phyloP scores from a whole-genome alignment of 2,113 vertebrate genomes.

The Lanius collurio region DNA sequence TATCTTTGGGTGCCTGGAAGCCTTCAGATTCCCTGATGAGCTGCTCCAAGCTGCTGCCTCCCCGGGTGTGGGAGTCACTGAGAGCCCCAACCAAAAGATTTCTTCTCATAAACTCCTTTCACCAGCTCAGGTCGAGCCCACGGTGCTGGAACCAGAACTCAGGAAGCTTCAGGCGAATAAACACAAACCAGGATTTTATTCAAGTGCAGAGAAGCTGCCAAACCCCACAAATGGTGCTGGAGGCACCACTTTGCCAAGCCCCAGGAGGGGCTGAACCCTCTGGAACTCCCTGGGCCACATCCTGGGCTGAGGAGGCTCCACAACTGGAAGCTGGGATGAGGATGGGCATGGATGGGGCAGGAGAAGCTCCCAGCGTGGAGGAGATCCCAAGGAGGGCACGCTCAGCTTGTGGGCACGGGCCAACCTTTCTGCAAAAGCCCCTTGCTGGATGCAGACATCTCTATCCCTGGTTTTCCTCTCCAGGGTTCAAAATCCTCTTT shows the following conservation, averaged over 20 bases:
- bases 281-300: not conserved
- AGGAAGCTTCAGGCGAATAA: not conserved
- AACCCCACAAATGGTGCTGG: not conserved
- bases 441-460: not conserved
- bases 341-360: not conserved
- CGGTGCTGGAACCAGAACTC: not conserved
- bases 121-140: not conserved
- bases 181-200: not conserved
- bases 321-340: accelerated
- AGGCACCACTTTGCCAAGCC: not conserved
- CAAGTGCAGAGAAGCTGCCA: not conserved
- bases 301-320: not conserved
- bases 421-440: not conserved
- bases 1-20: not conserved
- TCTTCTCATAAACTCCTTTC: not conserved
- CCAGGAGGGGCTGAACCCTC: not conserved
- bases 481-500: not conserved
- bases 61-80: not conserved
- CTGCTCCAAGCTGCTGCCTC: not conserved
- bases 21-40: not conserved
- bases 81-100: not conserved
- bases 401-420: not conserved
- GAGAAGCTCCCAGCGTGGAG: not conserved
- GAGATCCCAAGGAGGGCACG: accelerated
- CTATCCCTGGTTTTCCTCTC: not conserved